These are phyloP conservation scores for Tragelaphus buxtoni DNA, from an alignment of 2,113 vertebrate species.

Conservation along the genomic window DNA sequence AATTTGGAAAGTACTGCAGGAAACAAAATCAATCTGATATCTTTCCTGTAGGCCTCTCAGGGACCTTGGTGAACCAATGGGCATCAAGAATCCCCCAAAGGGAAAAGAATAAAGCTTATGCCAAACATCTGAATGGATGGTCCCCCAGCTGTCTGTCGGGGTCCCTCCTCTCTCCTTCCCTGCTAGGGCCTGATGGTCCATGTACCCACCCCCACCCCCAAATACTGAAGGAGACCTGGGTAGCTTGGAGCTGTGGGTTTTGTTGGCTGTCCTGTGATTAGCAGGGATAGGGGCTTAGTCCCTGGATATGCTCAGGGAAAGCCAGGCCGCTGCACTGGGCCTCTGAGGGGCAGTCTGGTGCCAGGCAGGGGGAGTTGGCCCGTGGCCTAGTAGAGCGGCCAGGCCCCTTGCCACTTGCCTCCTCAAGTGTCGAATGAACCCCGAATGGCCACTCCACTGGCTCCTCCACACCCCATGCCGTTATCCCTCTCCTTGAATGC, in stretches of 20 bases:
- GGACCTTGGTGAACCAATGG: background rate
- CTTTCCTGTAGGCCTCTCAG: background rate
- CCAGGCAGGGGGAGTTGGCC: background rate
- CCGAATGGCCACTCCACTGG: background rate
- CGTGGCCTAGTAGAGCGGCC: background rate
- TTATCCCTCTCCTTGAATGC: background rate
- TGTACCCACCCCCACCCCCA: background rate
- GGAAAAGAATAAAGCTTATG: background rate
- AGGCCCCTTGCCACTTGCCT: background rate
- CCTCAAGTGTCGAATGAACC: background rate
- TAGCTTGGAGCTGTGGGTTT: background rate
- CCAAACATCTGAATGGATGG: background rate
- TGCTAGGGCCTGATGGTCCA: background rate
- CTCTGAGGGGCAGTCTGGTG: background rate
- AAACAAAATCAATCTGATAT: background rate
- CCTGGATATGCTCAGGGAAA: background rate
- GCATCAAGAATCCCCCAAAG: background rate
- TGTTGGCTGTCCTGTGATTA: background rate
- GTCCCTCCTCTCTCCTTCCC: background rate
- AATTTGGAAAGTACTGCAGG: background rate
- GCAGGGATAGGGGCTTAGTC: background rate
- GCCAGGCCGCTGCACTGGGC: background rate
- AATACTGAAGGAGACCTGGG: background rate
- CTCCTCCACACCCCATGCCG: background rate
- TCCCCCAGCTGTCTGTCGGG: background rate